Evolutionary conservation across 2,113 vertebrate species (phyloP).

Genomic region (Meriones unguiculatus): DNA sequence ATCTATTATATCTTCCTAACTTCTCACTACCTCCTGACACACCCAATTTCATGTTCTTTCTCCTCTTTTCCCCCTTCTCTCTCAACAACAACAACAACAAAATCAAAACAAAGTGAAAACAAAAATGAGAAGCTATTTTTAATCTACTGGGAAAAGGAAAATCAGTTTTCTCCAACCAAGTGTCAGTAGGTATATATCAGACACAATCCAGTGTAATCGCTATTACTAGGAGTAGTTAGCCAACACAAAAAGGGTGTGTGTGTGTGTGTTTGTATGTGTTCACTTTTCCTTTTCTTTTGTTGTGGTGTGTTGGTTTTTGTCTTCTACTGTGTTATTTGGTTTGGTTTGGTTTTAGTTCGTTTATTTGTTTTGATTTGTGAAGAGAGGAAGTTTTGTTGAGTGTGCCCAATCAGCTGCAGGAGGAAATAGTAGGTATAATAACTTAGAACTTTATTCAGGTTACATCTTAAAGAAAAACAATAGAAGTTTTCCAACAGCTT

Average conservation of each 20-base stretch:
- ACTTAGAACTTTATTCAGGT: neutral
- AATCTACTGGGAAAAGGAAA: neutral
- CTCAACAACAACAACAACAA: neutral
- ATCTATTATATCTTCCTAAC: too few relatives aligned
- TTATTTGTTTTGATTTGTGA: neutral
- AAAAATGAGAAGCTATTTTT: neutral
- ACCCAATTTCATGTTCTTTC: neutral
- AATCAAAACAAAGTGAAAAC: neutral
- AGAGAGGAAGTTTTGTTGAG: neutral
- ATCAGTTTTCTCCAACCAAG: neutral
- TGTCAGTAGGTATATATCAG: neutral
- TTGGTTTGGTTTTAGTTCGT: neutral
- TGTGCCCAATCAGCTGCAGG: neutral
- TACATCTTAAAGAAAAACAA: constrained; percentile 18
- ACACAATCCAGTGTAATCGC: neutral
- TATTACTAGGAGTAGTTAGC: neutral
- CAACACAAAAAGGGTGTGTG: neutral
- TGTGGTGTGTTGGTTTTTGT: neutral
- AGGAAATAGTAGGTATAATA: neutral
- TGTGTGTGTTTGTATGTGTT: neutral
- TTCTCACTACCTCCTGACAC: constrained; percentile 37
- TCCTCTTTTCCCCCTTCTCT: neutral
- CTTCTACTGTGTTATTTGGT: neutral
- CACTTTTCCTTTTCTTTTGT: neutral
- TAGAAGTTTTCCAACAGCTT: neutral